phyloP scores from a whole-genome alignment of 2,797 vertebrate species.

The Propithecus perrieri region DNA sequence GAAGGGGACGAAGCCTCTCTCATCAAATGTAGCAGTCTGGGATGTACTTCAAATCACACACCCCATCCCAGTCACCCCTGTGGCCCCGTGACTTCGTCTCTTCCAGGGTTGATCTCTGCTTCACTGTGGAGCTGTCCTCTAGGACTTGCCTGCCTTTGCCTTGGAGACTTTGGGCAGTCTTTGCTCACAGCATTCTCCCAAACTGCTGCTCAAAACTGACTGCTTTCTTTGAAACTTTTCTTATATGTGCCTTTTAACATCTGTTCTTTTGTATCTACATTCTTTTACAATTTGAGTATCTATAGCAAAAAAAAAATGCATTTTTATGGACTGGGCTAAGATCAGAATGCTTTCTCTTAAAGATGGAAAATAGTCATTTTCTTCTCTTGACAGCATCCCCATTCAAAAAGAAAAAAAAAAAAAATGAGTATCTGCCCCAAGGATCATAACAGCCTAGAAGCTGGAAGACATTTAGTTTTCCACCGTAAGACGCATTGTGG shows the following conservation, averaged over 20 bases:
- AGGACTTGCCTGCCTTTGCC: not conserved
- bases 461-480: not conserved
- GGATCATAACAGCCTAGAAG: not conserved
- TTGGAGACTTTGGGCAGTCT: not conserved
- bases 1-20: not conserved
- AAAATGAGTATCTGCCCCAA: not conserved
- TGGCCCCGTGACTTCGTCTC: not conserved
- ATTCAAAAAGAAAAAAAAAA: not conserved
- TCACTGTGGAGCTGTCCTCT: not conserved
- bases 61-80: not conserved
- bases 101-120: not conserved
- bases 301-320: not conserved
- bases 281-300: slow-evolving; percentile 10
- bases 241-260: not conserved
- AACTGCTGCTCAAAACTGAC: not conserved
- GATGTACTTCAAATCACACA: not conserved
- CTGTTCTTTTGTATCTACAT: not conserved
- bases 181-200: not conserved
- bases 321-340: not conserved
- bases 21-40: not conserved
- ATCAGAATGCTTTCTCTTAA: slow-evolving; percentile 8
- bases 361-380: not conserved
- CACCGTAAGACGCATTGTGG: not conserved
- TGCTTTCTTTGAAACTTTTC: not conserved
- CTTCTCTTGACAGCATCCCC: not conserved